A percentile compares a stretch with the other conserved stretches of the same genome.
These are phyloP conservation scores for Cygnus buccinator DNA, from an alignment of 2,113 vertebrate species.

Conservation along the genomic window DNA sequence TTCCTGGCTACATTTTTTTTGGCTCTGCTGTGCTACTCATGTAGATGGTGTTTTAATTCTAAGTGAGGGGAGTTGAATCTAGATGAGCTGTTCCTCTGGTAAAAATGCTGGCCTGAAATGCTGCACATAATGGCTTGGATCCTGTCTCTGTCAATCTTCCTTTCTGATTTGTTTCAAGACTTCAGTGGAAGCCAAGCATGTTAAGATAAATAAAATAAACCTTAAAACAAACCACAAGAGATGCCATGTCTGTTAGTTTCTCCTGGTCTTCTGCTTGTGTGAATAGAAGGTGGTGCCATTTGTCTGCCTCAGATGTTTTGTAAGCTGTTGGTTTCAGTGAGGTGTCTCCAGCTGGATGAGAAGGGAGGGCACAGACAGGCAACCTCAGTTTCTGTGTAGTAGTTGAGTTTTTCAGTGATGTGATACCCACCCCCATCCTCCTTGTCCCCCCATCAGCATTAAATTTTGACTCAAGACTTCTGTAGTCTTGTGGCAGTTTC, in stretches of 20 bases:
- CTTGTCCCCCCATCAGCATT: too few relatives aligned
- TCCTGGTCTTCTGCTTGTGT: not conserved
- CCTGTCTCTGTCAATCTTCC: not conserved
- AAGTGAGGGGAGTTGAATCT: not conserved
- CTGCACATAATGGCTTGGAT: not conserved
- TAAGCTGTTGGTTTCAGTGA: not conserved
- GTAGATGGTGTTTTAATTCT: conserved; percentile 24
- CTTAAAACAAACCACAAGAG: not conserved
- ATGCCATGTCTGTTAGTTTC: not conserved
- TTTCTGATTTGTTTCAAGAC: not conserved
- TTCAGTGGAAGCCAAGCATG: not conserved
- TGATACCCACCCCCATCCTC: too few relatives aligned
- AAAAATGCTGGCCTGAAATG: conserved; percentile 29
- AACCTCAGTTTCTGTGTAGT: not conserved
- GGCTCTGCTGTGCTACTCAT: not conserved
- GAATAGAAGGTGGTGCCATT: not conserved
- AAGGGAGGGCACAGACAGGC: not conserved
- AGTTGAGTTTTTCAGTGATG: not conserved
- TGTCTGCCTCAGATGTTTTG: not conserved
- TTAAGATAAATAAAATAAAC: not conserved
- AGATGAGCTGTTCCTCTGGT: not conserved
- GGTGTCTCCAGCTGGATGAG: not conserved
- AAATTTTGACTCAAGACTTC: not conserved
- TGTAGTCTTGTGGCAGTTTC: not conserved
- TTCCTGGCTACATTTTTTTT: not conserved